These are phyloP conservation scores for Lycocorax pyrrhopterus DNA, from an alignment of 2,113 vertebrate species.

Conservation along the genomic window DNA sequence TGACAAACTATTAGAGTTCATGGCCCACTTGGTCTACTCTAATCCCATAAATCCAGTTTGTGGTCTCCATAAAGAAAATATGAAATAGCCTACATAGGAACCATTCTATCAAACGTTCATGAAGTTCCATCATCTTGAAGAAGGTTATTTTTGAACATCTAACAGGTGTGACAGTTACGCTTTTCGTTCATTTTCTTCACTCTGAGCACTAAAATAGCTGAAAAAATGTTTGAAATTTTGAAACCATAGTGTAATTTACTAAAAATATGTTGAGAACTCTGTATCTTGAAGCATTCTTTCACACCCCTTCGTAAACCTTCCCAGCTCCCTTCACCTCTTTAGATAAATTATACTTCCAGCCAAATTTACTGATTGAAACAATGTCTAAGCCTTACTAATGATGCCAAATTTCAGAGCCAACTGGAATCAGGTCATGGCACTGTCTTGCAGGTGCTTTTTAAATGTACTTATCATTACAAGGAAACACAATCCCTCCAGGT, in stretches of 20 bases:
- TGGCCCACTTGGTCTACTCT: background rate
- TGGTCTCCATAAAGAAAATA: background rate
- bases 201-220: background rate
- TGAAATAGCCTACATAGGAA: background rate
- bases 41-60: background rate
- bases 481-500: background rate
- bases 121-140: background rate
- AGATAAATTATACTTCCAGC: background rate
- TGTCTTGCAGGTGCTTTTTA: background rate
- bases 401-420: background rate
- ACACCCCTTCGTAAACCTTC: background rate
- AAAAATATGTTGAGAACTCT: background rate
- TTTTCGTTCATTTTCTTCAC: slow-evolving; percentile 21
- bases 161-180: background rate
- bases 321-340: background rate
- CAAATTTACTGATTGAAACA: background rate
- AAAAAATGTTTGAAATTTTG: background rate
- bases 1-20: background rate
- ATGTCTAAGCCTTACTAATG: background rate
- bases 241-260: background rate
- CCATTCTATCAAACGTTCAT: background rate
- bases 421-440: background rate
- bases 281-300: background rate
- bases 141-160: slow-evolving; percentile 17
- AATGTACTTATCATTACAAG: background rate